Evolutionary conservation across 2,113 vertebrate species (phyloP), one percentile per base, ranked within the genome.

Genomic region (Dendrocopos noguchii): DNA sequence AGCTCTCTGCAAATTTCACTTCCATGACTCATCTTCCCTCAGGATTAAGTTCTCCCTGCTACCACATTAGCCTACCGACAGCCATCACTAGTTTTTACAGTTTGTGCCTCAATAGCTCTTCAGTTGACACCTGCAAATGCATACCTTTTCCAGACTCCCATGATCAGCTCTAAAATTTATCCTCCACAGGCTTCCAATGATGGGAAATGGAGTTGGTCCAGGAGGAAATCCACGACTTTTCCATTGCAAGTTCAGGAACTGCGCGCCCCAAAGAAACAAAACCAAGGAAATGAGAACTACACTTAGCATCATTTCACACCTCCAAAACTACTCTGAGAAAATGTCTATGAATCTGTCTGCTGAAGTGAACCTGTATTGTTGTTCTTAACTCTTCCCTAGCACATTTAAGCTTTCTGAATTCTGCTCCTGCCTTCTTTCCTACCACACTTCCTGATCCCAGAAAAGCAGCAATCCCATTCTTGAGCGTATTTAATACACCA

Each of bases 191-290:
- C 75, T 94, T 80, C 96, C 96, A 81, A 94, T 21, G 15, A 97
- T 44, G 55, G 96, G 95, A 56, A 97, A 79, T 7, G 91, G 91
- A 8, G 15, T 80, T 1, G 92, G 92, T 78, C 95, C 96, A 72
- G 95, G 94, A 84, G 94, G 91, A 77, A 95, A 93, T 57, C 78
- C 82, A 82, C 72, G 71, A 39, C 53, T 90, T 85, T 85, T 80
- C 96, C 95, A 95, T 56, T 89, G 91, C 71, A 95, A 53, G 63
- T 85, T 91, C 77, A 96, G 52, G 81, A 96, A 95, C 72, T 94
- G 87, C 0, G 6, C 65, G 64, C 52, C 36, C 71, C 95, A 55
- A 56, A 95, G 79, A 67, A 90, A 72, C 17, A 93, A 65, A 90
- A 66, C 8, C 18, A 95, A 15, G 10, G 20, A 83, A 29, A 95